These are phyloP conservation scores for Pica pica DNA, from an alignment of 2,113 vertebrate species.

Conservation along the genomic window DNA sequence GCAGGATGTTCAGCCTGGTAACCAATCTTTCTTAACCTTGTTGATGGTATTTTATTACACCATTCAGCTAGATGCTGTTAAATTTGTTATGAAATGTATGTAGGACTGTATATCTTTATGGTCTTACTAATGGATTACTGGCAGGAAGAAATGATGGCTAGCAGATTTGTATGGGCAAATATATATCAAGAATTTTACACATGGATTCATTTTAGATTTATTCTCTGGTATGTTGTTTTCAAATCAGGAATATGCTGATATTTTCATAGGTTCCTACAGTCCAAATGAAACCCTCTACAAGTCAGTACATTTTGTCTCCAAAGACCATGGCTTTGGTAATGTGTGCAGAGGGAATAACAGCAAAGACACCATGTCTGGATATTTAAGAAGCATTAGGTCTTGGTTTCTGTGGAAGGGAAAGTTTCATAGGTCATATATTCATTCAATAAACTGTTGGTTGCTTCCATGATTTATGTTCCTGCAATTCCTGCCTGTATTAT, in stretches of 20 bases:
- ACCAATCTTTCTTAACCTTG: not conserved
- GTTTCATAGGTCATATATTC: constrained; percentile 1
- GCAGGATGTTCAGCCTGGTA: not conserved
- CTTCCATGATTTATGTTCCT: constrained; percentile 27
- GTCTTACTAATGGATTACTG: not conserved
- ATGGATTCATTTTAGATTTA: constrained; percentile 1
- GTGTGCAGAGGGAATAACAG: not conserved
- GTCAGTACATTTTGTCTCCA: not conserved
- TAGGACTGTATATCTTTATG: not conserved
- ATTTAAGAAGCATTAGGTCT: not conserved
- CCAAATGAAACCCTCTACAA: not conserved
- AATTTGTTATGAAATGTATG: not conserved
- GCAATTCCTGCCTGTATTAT: not conserved
- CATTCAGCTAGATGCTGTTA: not conserved
- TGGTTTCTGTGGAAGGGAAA: not conserved
- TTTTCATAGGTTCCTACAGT: not conserved
- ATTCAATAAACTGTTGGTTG: not conserved
- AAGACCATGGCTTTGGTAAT: not conserved
- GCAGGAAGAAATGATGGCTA: not conserved
- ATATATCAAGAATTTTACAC: not conserved
- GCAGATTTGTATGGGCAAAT: not conserved
- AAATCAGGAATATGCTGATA: not conserved
- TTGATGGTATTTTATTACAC: not conserved
- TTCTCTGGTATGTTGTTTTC: not conserved
- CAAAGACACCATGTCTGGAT: not conserved